Evolutionary conservation across 2,797 vertebrate genomes (phyloP).

Genomic region (Chromis chromis): DNA sequence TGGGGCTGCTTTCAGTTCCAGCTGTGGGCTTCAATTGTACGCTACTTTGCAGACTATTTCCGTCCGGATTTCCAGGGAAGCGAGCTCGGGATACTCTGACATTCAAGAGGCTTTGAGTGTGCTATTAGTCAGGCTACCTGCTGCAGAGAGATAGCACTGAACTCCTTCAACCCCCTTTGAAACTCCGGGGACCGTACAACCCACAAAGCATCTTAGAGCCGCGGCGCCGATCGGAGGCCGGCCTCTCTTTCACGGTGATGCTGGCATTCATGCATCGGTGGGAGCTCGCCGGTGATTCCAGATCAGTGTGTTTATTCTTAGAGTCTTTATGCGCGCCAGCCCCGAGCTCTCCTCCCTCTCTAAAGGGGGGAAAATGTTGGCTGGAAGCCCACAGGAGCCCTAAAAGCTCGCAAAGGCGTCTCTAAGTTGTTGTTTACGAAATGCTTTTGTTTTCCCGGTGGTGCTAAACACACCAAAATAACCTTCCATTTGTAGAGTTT

Average conservation of each 20-base stretch:
- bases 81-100: conserved; percentile 66
- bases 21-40: conserved; percentile 53
- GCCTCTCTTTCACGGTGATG: conserved; percentile 40
- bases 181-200: conserved; percentile 49
- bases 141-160: conserved; percentile 76
- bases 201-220: conserved; percentile 70
- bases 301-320: conserved; percentile 70
- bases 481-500: conserved; percentile 67
- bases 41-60: conserved; percentile 74
- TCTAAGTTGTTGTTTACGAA: conserved; percentile 63
- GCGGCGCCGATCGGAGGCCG: conserved; percentile 54
- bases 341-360: conserved; percentile 41
- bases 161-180: conserved; percentile 69
- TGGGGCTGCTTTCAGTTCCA: conserved; percentile 53
- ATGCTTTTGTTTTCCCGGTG: conserved; percentile 68
- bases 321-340: conserved; percentile 50
- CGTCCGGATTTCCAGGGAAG: conserved; percentile 69
- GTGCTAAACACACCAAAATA: conserved; percentile 66
- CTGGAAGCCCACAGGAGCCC: conserved; percentile 54
- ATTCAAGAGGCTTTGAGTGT: conserved; percentile 77
- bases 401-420: conserved; percentile 55
- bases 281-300: conserved; percentile 56
- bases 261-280: conserved; percentile 37
- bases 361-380: conserved; percentile 54
- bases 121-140: conserved; percentile 83